Base-by-base conservation (phyloP, 2,797 vertebrate genomes). In the Synaphobranchus kaupii region DNA sequence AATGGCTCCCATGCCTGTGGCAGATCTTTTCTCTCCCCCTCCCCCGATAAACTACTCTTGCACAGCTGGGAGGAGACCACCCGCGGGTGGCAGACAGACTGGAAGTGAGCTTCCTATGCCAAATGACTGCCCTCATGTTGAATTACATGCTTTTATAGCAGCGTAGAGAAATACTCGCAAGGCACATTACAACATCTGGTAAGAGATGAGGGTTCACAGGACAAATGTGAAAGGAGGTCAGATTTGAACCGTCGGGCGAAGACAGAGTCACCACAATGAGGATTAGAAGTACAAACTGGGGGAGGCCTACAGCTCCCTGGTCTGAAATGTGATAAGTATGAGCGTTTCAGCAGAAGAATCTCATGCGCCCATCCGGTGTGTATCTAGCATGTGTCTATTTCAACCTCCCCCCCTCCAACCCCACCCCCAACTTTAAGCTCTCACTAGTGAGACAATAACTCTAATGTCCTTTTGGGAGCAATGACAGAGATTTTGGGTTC, bases 381-480 rank as follows among this genome's bases (percentile, higher is more conserved):
- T 56, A 58, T 73, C 47, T 73, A 22, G 44, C 1, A 20, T 28
- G 22, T 85, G 56, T 66, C 54, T 39, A 10, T 85, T 44, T 63
- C n/a, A 48, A 9, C 20, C 47, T 15, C 66, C 22, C 31, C 15
- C 6, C 34, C 31, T 54, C 66, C 0, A 22, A 5, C 22, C 39
- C 22, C 9, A 39, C n/a, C 84, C 22, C 13, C 48, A 50, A 66
- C 48, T 22, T 17, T 83, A 8, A 39, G 47, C 81, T 84, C 31
- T 71, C n/a, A 58, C 44, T 50, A 25, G 22, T 25, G 7, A 56
- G 83, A 84, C 81, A 87, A 66, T 83, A 17, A 8, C 4, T 39
- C 60, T 1, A 87, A 84, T 87, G 86, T 87, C 84, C 83, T 52
- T 34, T 22, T 44, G 83, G 81, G 81, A 87, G 50, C 20, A 13